Base-by-base conservation (phyloP, 2,888 invertebrate species). In the Sylvicola fuscatus region DNA sequence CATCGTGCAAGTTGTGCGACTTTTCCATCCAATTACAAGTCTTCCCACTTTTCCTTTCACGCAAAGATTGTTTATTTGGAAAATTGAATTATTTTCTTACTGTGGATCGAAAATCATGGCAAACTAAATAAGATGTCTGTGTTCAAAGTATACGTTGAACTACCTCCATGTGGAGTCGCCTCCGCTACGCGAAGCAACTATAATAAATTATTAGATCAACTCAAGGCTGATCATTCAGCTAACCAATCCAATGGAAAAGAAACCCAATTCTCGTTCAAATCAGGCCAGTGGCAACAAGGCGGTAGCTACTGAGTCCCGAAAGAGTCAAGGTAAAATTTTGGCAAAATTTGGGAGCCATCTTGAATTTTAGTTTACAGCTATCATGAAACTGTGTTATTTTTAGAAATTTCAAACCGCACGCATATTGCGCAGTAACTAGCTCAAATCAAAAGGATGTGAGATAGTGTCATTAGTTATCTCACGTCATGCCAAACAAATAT, bases 301-400 rank as follows among this genome's bases (percentile, higher is more conserved):
- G 52, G 57, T 64, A 46, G 63, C 66, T 64, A 65, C 70, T 79
- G 82, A 83, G 60, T 64, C 69, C 49, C 80, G 77, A 55, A 79
- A 77, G 59, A 65, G 52, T 55, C 68, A 73, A 67, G 78, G 79
- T 78, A 13, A n/a, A 29, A 29, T 8, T 7, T 13, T 29, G 38
- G 29, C 12, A 51, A 38, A 32, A 27, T 29, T 29, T 34, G 15
- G 14, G 12, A 14, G 16, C 17, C 17, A 13, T 15, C 15, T 5
- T 28, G 17, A 12, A 27, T 16, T 26, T 28, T 32, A 27, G 6
- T 10, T 21, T 36, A 15, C 13, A 11, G 8, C 27, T 16, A 32
- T 33, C 11, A 37, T 8, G n/a, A 13, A 29, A 29, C n/a, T 7
- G 12, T 6, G 5, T n/a, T 13, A 29, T 8, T 29, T 5, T 8